Conservation (phyloP, 2,113 vertebrate species). For the Piprites chloris region DNA sequence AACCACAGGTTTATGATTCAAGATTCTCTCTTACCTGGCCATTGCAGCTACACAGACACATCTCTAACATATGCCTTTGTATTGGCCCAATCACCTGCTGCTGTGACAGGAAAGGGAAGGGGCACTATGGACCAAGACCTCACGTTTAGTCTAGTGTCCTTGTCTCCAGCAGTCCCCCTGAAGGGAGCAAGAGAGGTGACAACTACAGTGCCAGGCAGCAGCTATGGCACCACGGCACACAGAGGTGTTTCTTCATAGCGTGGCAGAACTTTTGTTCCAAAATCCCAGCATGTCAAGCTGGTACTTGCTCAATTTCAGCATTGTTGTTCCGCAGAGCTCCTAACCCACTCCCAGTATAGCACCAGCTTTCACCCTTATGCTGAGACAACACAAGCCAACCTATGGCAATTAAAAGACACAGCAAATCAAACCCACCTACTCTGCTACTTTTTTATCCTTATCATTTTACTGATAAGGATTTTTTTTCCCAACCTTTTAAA, state of each 20-base stretch:
- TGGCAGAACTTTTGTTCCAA: neutral
- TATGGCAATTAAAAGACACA: neutral
- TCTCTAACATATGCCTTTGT: rapidly evolving
- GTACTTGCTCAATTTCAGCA: neutral
- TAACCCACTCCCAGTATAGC: neutral
- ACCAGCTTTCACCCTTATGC: neutral
- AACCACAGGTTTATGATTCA: neutral
- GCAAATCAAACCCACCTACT: neutral
- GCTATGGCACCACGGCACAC: rapidly evolving
- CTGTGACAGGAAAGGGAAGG: neutral
- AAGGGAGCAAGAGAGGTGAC: neutral
- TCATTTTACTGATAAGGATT: neutral
- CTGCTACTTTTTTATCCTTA: neutral
- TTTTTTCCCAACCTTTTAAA: neutral
- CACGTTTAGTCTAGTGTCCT: neutral
- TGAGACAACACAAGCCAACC: neutral
- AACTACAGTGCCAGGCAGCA: neutral
- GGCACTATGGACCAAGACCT: neutral
- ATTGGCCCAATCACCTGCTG: neutral
- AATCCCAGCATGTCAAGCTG: neutral
- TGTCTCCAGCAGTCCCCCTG: neutral
- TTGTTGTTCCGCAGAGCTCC: neutral
- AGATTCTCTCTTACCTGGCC: neutral
- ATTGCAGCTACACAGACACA: neutral
- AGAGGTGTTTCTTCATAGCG: rapidly evolving